These are phyloP conservation scores for Enteromius mattozi DNA, from an alignment of 2,797 vertebrate species.

Conservation along the genomic window DNA sequence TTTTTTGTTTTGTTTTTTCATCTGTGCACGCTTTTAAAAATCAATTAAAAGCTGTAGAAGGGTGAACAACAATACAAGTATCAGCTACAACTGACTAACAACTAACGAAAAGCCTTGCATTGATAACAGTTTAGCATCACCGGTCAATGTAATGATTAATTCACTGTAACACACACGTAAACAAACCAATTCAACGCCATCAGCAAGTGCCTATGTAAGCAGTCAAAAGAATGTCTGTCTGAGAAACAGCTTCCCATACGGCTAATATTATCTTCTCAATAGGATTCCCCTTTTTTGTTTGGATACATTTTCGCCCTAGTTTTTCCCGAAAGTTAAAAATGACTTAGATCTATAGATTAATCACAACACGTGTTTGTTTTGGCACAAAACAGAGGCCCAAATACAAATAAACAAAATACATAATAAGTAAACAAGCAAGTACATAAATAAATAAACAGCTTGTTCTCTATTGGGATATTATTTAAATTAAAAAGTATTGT, in stretches of 20 bases:
- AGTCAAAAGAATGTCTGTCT: conserved; percentile 14
- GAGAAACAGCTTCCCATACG: background rate
- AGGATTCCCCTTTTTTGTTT: background rate
- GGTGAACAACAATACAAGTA: background rate
- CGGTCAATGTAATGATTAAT: conserved; percentile 27
- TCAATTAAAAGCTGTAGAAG: no score
- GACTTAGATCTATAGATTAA: conserved; percentile 11
- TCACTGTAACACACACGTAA: conserved; percentile 26
- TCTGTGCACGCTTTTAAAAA: background rate
- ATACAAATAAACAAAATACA: no score
- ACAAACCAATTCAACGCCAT: background rate
- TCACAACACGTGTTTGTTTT: conserved; percentile 12
- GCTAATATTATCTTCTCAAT: background rate
- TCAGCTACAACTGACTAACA: background rate
- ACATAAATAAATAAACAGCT: background rate
- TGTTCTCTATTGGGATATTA: no score
- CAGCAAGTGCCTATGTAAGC: conserved; percentile 14
- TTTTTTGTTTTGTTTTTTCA: background rate
- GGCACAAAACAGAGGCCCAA: background rate
- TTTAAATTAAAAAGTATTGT: background rate
- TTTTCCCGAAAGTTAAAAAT: background rate
- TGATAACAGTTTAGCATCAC: conserved; percentile 7
- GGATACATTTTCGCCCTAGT: background rate
- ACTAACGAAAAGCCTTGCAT: background rate
- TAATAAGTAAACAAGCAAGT: background rate